Base-by-base conservation (phyloP, 1,140 invertebrate species). In the Saccostrea cuccullata region DNA sequence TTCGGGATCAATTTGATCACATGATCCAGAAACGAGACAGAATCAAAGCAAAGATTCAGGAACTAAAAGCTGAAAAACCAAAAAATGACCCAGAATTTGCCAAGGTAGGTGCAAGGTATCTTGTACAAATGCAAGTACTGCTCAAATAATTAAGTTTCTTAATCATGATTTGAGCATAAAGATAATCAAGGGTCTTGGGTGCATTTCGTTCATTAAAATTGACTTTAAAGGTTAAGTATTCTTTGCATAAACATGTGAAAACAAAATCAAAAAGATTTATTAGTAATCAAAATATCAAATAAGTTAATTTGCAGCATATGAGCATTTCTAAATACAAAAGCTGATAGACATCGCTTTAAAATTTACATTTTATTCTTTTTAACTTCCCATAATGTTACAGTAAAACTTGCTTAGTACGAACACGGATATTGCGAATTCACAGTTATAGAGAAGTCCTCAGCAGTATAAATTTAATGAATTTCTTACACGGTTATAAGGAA, bases 1-100 rank as follows among this genome's bases (percentile, higher is more conserved):
- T 77, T 77, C 70, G 70, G 30, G 70, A 77, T 77, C 70, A 77
- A 2, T 77, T 77, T 77, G 70, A 77, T 77, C 70, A 77, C 70
- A 15, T 77, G 70, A 77, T 77, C 11, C 13, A 77, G 23, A 77
- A 36, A 77, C 70, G 70, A 77, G 70, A 77, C 26, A 13, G 13
- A 77, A 13, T 30, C 30, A 77, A 77, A 2, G 70, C 70, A 36
- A 77, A 30, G 15, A 77, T 77, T 26, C 23, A 77, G 26, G 70
- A 77, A 36, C 15, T 77, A 1, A 77, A 77, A 26, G 70, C 23
- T 36, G 26, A 77, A 15, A 77, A 77, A 77, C 70, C 26, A 0
- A 77, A 77, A 9, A 26, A 77, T 77, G 70, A 77, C 15, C 70
- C 26, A 77, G 70, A 77, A 77, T 30, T 77, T 77, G 26, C 70